These are phyloP conservation scores for Falco naumanni DNA, from an alignment of 2,797 vertebrate genomes.

Conservation along the genomic window DNA sequence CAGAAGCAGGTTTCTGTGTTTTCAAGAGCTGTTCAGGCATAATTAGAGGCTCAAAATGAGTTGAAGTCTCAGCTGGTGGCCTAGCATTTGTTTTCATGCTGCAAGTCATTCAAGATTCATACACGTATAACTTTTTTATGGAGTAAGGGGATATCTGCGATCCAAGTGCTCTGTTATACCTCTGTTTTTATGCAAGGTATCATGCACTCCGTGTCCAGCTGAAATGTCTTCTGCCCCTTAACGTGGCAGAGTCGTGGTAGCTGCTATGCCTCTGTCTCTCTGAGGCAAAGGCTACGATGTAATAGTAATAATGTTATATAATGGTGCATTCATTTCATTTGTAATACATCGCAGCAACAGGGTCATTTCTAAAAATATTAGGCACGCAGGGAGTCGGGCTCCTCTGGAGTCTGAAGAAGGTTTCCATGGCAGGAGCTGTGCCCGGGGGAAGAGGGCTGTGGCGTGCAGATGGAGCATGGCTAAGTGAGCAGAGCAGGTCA, in stretches of 20 bases:
- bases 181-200: background rate
- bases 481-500: background rate
- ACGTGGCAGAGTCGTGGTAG: fast-evolving
- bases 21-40: constrained; percentile 44
- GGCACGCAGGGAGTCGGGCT: background rate
- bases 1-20: constrained; percentile 50
- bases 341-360: background rate
- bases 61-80: constrained; percentile 49
- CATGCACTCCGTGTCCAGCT: fast-evolving
- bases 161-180: background rate
- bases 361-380: background rate
- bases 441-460: background rate
- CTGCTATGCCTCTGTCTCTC: background rate
- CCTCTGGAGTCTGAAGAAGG: background rate
- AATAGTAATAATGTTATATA: background rate
- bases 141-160: background rate
- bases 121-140: background rate
- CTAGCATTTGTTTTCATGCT: constrained; percentile 54
- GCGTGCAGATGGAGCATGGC: background rate
- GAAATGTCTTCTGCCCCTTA: background rate
- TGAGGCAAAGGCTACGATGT: background rate
- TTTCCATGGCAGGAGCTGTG: background rate
- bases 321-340: background rate
- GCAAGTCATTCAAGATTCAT: constrained; percentile 24
- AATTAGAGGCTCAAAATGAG: constrained; percentile 48